These are phyloP conservation scores for Microctonus brassicae DNA, from an alignment of 2,888 invertebrate genomes.

Conservation along the genomic window DNA sequence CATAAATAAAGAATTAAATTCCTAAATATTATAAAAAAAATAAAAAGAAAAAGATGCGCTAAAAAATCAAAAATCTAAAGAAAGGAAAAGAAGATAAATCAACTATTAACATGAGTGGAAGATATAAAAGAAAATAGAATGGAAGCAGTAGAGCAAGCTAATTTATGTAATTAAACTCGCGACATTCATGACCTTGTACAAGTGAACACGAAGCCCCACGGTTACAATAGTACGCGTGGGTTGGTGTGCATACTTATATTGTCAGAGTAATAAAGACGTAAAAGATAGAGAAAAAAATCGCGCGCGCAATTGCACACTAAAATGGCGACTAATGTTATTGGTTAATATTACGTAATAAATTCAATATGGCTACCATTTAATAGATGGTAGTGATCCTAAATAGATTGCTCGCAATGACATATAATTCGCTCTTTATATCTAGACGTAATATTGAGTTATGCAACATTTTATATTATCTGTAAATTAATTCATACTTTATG, in stretches of 20 bases:
- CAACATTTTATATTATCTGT: slow-evolving; percentile 24
- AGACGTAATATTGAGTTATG: slow-evolving; percentile 38
- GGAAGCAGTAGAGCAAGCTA: slow-evolving; percentile 51
- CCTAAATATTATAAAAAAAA: no score
- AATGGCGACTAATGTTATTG: slow-evolving; percentile 46
- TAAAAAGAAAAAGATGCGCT: no score
- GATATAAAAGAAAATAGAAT: slow-evolving; percentile 22
- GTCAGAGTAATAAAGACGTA: neutral
- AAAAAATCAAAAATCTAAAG: neutral
- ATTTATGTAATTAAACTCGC: slow-evolving; percentile 66
- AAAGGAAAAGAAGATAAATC: neutral
- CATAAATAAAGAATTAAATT: no score
- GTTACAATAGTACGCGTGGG: slow-evolving; percentile 46
- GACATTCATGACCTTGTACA: slow-evolving; percentile 63
- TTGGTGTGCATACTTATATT: slow-evolving; percentile 33
- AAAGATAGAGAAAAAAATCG: neutral
- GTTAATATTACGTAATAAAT: slow-evolving; percentile 43
- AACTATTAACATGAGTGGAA: neutral
- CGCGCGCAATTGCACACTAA: slow-evolving; percentile 37
- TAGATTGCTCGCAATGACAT: slow-evolving; percentile 63
- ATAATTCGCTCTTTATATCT: slow-evolving; percentile 56
- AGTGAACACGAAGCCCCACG: slow-evolving; percentile 50
- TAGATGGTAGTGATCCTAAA: slow-evolving; percentile 61
- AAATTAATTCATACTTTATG: neutral
- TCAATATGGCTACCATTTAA: slow-evolving; percentile 51